Percentiles rank a stretch among this genome's conserved stretches.
These are phyloP conservation scores for Drepana arcuata DNA, from an alignment of 1,140 invertebrate genomes.

Conservation along the genomic window DNA sequence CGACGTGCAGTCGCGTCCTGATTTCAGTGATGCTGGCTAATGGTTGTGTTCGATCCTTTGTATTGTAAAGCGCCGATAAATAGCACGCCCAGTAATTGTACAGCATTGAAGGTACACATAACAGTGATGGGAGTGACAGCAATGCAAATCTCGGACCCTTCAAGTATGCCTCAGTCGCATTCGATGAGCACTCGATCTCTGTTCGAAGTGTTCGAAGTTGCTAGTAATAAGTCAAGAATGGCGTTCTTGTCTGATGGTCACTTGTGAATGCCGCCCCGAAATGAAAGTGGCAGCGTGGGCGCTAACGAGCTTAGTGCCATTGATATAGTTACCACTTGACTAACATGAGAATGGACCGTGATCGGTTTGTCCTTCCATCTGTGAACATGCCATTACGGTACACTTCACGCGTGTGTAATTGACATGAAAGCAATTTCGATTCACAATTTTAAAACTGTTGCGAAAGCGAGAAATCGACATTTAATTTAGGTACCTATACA, in stretches of 20 bases:
- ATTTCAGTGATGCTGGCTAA: too few species aligned
- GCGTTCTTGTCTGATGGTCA: constrained; percentile 36
- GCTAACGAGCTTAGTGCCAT: constrained; percentile 11
- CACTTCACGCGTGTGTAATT: not conserved
- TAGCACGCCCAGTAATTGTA: constrained; percentile 39
- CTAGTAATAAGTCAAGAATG: constrained; percentile 37
- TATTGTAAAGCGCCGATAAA: too few species aligned
- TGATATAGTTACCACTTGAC: constrained; percentile 17
- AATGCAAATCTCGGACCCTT: constrained; percentile 39
- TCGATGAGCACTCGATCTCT: constrained; percentile 25
- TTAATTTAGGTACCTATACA: too few species aligned
- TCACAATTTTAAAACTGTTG: too few species aligned
- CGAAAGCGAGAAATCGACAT: too few species aligned
- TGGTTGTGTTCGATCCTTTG: too few species aligned
- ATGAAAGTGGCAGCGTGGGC: constrained; percentile 58
- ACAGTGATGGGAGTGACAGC: constrained; percentile 39
- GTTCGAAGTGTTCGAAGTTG: constrained; percentile 21
- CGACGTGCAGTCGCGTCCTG: too few species aligned
- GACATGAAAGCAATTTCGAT: too few species aligned
- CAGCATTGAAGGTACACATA: constrained; percentile 29
- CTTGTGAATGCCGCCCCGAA: constrained; percentile 36
- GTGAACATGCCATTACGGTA: not conserved
- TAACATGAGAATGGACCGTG: constrained; percentile 16
- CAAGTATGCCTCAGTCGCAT: constrained; percentile 25
- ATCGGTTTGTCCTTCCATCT: constrained; percentile 10